A percentile compares a stretch with the other conserved stretches of the same genome.
These are phyloP conservation scores for Zosterops pallidus DNA, from an alignment of 2,113 vertebrate genomes.

Conservation along the genomic window DNA sequence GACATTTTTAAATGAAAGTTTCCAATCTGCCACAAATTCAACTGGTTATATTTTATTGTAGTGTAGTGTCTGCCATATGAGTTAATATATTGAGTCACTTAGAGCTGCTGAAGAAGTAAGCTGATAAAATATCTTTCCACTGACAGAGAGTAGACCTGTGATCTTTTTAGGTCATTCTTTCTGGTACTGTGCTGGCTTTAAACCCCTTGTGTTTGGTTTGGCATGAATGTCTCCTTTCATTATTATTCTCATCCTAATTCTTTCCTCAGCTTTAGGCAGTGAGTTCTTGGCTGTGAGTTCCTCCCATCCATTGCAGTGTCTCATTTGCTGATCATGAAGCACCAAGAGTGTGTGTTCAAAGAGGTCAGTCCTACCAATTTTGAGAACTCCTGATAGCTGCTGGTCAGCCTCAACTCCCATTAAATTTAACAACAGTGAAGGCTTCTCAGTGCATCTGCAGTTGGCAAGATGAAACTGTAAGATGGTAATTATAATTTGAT, in stretches of 20 bases:
- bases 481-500: background rate
- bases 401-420: background rate
- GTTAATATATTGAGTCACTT: slow-evolving; percentile 45
- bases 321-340: background rate
- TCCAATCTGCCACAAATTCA: slow-evolving; percentile 43
- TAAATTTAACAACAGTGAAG: background rate
- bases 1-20: slow-evolving; percentile 53
- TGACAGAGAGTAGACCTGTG: background rate
- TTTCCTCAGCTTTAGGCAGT: background rate
- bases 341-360: background rate
- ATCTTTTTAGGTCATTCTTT: slow-evolving; percentile 26
- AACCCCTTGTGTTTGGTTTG: background rate
- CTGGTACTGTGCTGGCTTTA: background rate
- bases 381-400: background rate
- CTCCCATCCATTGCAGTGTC: background rate
- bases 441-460: background rate
- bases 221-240: background rate
- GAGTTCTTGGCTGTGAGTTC: background rate
- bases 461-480: background rate
- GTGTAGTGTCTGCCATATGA: slow-evolving; percentile 18
- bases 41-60: slow-evolving; percentile 16
- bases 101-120: slow-evolving; percentile 5
- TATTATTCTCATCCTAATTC: background rate
- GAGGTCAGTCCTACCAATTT: background rate
- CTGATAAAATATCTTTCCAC: slow-evolving; percentile 24